These are phyloP conservation scores for Harpagifer antarcticus DNA, from an alignment of 2,797 vertebrate genomes.

Conservation along the genomic window DNA sequence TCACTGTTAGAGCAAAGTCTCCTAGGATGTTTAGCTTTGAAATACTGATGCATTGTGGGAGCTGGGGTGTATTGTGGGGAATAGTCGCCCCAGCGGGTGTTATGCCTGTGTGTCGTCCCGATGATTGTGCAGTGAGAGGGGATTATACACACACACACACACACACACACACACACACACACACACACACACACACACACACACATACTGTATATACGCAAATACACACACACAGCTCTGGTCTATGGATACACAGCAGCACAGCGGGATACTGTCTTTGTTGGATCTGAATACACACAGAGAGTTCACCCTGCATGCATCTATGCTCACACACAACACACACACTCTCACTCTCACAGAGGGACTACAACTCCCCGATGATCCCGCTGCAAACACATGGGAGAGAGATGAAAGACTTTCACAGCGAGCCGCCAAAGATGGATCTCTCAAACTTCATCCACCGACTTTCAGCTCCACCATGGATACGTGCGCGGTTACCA, in stretches of 20 bases:
- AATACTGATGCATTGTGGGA: conserved; percentile 80
- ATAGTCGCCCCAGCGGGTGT: conserved; percentile 70
- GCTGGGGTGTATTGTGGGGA: conserved; percentile 67
- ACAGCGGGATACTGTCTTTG: conserved; percentile 76
- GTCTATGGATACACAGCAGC: conserved; percentile 75
- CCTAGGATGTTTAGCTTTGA: conserved; percentile 77
- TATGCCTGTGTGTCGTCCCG: conserved; percentile 65
- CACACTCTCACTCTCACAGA: conserved; percentile 51
- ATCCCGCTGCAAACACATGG: conserved; percentile 69
- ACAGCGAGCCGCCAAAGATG: conserved; percentile 61
- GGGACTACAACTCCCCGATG: conserved; percentile 72
- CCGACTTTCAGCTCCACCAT: conserved; percentile 52
- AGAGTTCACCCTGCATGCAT: conserved; percentile 57
- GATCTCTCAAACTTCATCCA: conserved; percentile 71
- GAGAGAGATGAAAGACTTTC: conserved; percentile 78
- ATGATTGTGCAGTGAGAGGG: conserved; percentile 58
- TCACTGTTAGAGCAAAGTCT: conserved; percentile 76
- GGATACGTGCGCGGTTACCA: conserved; percentile 49
- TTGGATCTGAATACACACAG: conserved; percentile 67
- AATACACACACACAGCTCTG: conserved; percentile 64
- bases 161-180: conserved; percentile 25
- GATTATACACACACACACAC: conserved; percentile 31
- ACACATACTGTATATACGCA: conserved; percentile 7
- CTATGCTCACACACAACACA: conserved; percentile 24
- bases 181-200: conserved; percentile 34